Conservation (phyloP, 1,140 invertebrate species). For the Trichonephila clavipes region DNA sequence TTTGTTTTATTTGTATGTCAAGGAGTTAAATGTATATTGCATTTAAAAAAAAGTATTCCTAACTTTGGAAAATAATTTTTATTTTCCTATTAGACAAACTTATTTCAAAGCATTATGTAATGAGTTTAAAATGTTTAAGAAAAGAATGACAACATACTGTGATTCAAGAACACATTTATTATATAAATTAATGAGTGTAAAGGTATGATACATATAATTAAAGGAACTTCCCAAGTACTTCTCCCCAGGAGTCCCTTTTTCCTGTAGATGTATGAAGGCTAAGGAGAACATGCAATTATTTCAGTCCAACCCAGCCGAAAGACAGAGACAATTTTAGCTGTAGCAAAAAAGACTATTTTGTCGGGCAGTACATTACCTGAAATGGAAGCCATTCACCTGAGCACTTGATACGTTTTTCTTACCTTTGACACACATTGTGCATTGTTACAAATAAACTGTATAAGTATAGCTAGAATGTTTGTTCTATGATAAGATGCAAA, state of each 20-base stretch:
- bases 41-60: too few species aligned
- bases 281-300: constrained; percentile 66
- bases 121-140: neutral
- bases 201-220: constrained; percentile 68
- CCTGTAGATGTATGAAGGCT: constrained; percentile 64
- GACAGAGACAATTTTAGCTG: constrained; percentile 52
- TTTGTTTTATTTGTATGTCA: too few species aligned
- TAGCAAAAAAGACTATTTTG: constrained; percentile 35
- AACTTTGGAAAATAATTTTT: too few species aligned
- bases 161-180: constrained; percentile 67
- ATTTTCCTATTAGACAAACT: too few species aligned
- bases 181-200: constrained; percentile 75
- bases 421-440: constrained; percentile 72
- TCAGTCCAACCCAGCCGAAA: constrained; percentile 62
- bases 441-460: constrained; percentile 57
- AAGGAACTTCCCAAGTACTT: constrained; percentile 66
- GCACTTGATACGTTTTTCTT: constrained; percentile 70
- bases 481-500: constrained; percentile 57
- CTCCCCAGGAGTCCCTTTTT: constrained; percentile 58
- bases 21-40: too few species aligned
- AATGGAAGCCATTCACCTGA: constrained; percentile 76
- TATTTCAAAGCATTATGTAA: neutral
- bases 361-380: constrained; percentile 56
- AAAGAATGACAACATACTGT: neutral
- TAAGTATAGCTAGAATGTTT: constrained; percentile 50